Evolutionary conservation across 2,888 invertebrate genomes (phyloP), one percentile per base, ranked within the genome.

Genomic region (Lasiommata megera): DNA sequence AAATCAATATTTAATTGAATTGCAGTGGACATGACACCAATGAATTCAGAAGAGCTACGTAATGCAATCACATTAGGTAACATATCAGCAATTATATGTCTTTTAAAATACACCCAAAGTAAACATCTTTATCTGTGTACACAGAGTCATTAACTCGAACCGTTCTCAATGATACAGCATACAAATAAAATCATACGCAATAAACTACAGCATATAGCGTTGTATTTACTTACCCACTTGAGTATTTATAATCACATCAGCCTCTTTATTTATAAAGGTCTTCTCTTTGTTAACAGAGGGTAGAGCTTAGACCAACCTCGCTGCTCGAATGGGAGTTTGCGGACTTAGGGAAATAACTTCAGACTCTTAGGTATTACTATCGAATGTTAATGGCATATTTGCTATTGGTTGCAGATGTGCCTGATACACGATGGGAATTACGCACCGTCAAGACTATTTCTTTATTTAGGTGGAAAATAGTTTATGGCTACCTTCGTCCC

Each of bases 51-150:
- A 64, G 40, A 62, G 50, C 43, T 60, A 48, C 54, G 62, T 52
- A 61, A 62, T 53, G 51, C 41, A 60, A 56, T 62, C 56, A 56
- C 28, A 36, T 36, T 18, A 44, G 55, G 56, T 62, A n/a, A 62
- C 58, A 59, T 74, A 76, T 73, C 68, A 67, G 71, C 43, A 37
- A 34, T 34, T 34, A 11, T 54, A 55, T 34, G 66, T 68, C 62
- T 70, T 67, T 69, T 64, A 64, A 64, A 67, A 62, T 61, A 55
- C 60, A 56, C 40, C 64, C 68, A 67, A 63, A 76, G 76, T 77
- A 81, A 84, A 82, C 77, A 84, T 60, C 65, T 70, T 86, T 87
- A 88, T 89, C 88, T 71, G 52, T 61, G 56, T 54, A 57, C 46
- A 52, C 56, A 70, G 70, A 76, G 83, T 86, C 80, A 79, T 82